phyloP scores from a whole-genome alignment of 1,140 invertebrate species.

The Eciton burchellii region DNA sequence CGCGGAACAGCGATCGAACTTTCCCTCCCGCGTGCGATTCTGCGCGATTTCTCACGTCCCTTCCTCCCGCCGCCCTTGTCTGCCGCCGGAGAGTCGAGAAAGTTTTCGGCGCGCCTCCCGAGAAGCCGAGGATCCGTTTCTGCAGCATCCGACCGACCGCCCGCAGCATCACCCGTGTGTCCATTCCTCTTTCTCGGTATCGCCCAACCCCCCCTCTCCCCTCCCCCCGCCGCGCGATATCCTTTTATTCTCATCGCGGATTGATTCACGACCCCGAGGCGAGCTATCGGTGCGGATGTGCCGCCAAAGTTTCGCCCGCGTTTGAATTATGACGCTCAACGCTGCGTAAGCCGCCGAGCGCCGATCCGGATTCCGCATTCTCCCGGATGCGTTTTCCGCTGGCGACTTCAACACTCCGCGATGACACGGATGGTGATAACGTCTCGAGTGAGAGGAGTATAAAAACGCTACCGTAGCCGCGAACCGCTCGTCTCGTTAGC shows the following conservation, averaged over 20 bases:
- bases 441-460: no score
- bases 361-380: slow-evolving; percentile 18
- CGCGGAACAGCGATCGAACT: slow-evolving; percentile 43
- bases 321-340: slow-evolving; percentile 52
- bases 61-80: no score
- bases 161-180: slow-evolving; percentile 42
- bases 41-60: slow-evolving; percentile 52
- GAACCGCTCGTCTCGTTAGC: no score
- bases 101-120: slow-evolving; percentile 34
- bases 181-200: slow-evolving; percentile 18
- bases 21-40: slow-evolving; percentile 53
- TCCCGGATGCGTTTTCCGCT: no score
- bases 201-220: slow-evolving; percentile 1
- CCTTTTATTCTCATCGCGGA: slow-evolving; percentile 71
- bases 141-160: slow-evolving; percentile 1
- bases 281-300: slow-evolving; percentile 13
- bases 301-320: slow-evolving; percentile 59
- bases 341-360: slow-evolving; percentile 30
- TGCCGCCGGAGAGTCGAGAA: no score
- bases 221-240: slow-evolving; percentile 43
- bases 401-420: background rate
- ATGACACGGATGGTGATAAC: background rate
- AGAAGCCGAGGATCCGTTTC: no score
- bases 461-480: no score
- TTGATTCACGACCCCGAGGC: slow-evolving; percentile 63